Conservation (phyloP, 2,113 vertebrate genomes). For the Bubo bubo region DNA sequence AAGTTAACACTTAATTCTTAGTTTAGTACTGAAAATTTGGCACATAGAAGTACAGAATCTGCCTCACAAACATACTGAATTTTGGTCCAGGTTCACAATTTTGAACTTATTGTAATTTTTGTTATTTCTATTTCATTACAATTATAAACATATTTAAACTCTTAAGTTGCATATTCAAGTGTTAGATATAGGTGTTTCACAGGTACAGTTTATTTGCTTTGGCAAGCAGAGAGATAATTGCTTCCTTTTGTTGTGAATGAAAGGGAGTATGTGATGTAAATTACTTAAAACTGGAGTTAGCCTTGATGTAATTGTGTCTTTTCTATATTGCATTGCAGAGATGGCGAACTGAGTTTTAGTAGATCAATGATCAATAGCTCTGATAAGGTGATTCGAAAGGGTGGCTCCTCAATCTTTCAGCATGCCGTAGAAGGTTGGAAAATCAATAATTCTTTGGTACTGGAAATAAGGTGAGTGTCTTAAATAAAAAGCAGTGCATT, state of each 20-base stretch:
- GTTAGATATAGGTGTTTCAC: not conserved
- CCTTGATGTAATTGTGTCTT: not conserved
- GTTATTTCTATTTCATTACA: not conserved
- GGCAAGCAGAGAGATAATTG: not conserved
- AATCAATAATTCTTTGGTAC: slow-evolving; percentile 85
- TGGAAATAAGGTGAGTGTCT: slow-evolving; percentile 85
- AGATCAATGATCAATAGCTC: slow-evolving; percentile 84
- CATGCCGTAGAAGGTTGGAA: slow-evolving; percentile 80
- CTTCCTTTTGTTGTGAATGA: not conserved
- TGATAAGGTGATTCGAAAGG: slow-evolving; percentile 77
- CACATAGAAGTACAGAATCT: not conserved
- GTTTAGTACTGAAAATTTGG: not conserved
- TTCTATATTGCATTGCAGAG: slow-evolving; percentile 75
- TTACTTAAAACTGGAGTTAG: not conserved
- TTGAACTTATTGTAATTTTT: not conserved
- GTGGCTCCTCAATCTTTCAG: slow-evolving; percentile 77
- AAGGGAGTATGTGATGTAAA: not conserved
- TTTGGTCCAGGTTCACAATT: not conserved
- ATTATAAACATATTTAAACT: not conserved
- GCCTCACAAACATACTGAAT: not conserved
- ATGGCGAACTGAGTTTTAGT: slow-evolving; percentile 79
- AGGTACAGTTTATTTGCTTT: not conserved
- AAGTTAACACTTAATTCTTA: not conserved
- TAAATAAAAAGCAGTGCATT: slow-evolving; percentile 2
- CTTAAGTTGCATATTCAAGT: not conserved